Conservation (phyloP, 1,140 invertebrate species). For the Atta texana region DNA sequence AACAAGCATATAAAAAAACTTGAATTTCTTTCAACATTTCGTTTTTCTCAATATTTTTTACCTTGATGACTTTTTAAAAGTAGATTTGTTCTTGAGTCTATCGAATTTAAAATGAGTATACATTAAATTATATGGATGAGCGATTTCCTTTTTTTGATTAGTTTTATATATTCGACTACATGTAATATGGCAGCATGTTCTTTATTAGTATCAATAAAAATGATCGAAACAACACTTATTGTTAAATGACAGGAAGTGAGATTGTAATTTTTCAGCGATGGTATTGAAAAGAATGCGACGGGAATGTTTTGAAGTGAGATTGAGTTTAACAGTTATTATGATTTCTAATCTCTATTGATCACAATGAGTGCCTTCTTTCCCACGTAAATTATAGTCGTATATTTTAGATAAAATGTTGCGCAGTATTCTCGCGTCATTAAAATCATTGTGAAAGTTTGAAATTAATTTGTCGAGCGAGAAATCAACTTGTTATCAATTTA, state of each 20-base stretch:
- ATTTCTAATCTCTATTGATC: constrained; percentile 3
- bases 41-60: background rate
- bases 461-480: background rate
- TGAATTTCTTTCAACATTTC: background rate
- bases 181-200: background rate
- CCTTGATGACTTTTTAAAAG: background rate
- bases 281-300: background rate
- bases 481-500: background rate
- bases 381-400: background rate
- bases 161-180: background rate
- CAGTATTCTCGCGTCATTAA: no score
- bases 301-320: background rate
- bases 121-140: no score
- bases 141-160: background rate
- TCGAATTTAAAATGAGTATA: background rate
- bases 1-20: background rate
- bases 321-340: constrained; percentile 16
- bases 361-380: background rate
- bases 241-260: background rate
- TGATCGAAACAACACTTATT: background rate
- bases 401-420: background rate
- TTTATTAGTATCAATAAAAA: background rate
- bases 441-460: background rate
- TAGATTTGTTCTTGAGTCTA: background rate
- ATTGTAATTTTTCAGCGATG: background rate